Evolutionary conservation across 2,888 invertebrate species (phyloP).

Genomic region (Drosophila sordidula): DNA sequence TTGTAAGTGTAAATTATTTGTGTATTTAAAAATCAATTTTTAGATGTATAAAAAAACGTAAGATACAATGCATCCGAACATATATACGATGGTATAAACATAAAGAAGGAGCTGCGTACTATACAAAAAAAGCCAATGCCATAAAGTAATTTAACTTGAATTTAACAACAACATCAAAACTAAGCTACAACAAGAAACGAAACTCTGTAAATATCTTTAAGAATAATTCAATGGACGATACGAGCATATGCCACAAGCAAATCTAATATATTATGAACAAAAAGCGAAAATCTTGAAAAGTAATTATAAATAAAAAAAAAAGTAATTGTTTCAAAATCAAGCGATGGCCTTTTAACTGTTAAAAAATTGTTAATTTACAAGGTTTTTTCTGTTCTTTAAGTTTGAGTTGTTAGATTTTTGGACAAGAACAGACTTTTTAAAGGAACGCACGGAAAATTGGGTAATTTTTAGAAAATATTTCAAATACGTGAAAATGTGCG

Average conservation of each 20-base stretch:
- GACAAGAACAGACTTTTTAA: constrained; percentile 27
- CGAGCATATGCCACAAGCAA: constrained; percentile 55
- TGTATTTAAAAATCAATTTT: constrained; percentile 77
- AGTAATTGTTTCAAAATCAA: constrained; percentile 75
- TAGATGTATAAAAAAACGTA: constrained; percentile 65
- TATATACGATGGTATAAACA: constrained; percentile 46
- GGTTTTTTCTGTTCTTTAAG: too few species aligned
- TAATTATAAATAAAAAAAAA: constrained; percentile 62
- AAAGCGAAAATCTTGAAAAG: constrained; percentile 54
- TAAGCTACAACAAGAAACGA: constrained; percentile 27
- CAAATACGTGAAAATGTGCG: constrained; percentile 76
- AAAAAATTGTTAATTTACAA: not conserved
- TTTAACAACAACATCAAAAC: constrained; percentile 47
- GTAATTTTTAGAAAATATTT: constrained; percentile 80
- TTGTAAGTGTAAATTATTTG: constrained; percentile 78
- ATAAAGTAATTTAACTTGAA: constrained; percentile 79
- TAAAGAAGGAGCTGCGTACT: constrained; percentile 61
- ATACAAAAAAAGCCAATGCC: constrained; percentile 73
- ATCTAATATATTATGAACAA: constrained; percentile 61
- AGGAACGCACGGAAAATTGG: constrained; percentile 63
- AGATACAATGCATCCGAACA: constrained; percentile 66
- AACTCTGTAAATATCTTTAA: constrained; percentile 78
- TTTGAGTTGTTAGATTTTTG: constrained; percentile 3
- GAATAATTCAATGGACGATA: constrained; percentile 70
- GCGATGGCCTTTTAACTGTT: not conserved